Conservation (phyloP, 1,140 invertebrate genomes). For the Drosophila kanapiae region DNA sequence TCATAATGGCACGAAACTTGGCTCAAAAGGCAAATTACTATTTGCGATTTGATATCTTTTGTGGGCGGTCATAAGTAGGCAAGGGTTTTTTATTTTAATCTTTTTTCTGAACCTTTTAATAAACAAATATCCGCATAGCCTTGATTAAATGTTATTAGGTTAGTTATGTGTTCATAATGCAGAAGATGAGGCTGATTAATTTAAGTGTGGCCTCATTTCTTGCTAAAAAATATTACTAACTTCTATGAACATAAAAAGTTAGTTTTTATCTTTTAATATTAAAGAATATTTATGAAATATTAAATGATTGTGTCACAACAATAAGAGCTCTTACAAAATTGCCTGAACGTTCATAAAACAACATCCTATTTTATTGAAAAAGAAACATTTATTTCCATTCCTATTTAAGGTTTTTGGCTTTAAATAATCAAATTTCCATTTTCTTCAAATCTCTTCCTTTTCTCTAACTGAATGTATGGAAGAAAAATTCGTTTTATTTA, state of each 20-base stretch:
- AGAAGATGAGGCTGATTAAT: neutral
- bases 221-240: neutral
- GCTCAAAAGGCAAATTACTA: neutral
- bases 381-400: neutral
- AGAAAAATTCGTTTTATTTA: neutral
- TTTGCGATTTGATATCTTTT: neutral
- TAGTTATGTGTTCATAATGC: neutral
- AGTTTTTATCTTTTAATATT: neutral
- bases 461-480: neutral
- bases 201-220: neutral
- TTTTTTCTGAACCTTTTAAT: neutral
- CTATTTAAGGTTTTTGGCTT: neutral
- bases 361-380: neutral
- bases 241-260: neutral
- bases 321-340: neutral
- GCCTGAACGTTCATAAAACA: neutral
- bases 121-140: too few relatives aligned
- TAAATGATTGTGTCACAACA: neutral
- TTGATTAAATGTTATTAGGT: neutral
- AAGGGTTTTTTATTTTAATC: slow-evolving; percentile 17
- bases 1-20: slow-evolving; percentile 17
- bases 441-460: neutral
- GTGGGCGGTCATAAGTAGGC: slow-evolving; percentile 19
- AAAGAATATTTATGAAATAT: neutral
- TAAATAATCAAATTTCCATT: neutral